Percentiles rank a stretch among this genome's conserved stretches.
These are phyloP conservation scores for Caenorhabditis sp. DNA, from an alignment of 2,888 invertebrate species.

Conservation along the genomic window DNA sequence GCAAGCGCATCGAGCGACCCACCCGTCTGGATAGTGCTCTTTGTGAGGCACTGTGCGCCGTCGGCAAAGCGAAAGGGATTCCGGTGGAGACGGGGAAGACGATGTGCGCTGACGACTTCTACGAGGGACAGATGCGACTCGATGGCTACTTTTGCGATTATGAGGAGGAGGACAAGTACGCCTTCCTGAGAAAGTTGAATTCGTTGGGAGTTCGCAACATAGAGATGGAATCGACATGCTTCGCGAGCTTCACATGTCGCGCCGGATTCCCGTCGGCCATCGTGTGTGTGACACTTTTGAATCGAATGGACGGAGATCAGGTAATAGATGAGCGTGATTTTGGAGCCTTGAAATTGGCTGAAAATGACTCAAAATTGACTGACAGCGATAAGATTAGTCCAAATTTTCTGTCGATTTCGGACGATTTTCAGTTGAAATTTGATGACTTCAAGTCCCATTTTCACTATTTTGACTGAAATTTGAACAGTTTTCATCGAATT, in stretches of 20 bases:
- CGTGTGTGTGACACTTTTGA: slow-evolving; percentile 93
- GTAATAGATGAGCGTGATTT: too few species aligned
- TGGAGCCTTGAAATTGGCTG: too few species aligned
- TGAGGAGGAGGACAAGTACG: slow-evolving; percentile 92
- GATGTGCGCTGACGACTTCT: slow-evolving; percentile 97
- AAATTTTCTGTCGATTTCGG: too few species aligned
- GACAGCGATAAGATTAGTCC: too few species aligned
- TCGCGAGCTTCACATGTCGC: slow-evolving; percentile 94
- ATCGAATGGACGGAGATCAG: slow-evolving; percentile 95
- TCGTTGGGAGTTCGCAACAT: slow-evolving; percentile 92
- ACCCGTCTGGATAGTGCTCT: slow-evolving; percentile 91
- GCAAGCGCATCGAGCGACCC: slow-evolving; percentile 87
- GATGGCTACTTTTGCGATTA: slow-evolving; percentile 98
- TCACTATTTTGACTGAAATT: too few species aligned
- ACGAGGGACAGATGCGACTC: slow-evolving; percentile 96
- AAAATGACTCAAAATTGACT: too few species aligned
- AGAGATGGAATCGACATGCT: slow-evolving; percentile 93
- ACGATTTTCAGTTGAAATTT: too few species aligned
- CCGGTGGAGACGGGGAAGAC: slow-evolving; percentile 93
- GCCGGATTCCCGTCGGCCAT: slow-evolving; percentile 89
- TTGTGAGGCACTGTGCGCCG: slow-evolving; percentile 89
- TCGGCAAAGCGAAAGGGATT: slow-evolving; percentile 84
- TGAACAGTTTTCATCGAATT: not conserved
- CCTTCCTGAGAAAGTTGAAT: slow-evolving; percentile 89
- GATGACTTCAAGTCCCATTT: too few species aligned